phyloP scores from a whole-genome alignment of 2,888 invertebrate species.

The Mythimna vitellina region DNA sequence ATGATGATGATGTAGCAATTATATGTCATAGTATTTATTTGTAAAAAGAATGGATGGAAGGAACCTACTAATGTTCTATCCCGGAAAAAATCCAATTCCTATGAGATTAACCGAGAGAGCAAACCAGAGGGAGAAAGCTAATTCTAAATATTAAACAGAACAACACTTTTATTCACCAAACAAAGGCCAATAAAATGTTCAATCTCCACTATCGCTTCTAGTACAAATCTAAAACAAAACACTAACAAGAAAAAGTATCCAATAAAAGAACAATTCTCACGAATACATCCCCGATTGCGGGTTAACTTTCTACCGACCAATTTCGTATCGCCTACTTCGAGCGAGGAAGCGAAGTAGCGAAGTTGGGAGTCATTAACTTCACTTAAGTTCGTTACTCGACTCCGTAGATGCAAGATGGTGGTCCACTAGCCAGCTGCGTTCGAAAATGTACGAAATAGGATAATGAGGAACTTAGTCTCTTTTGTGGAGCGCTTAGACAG shows the following conservation, averaged over 20 bases:
- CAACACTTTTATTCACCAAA: constrained; percentile 14
- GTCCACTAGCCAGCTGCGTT: constrained; percentile 73
- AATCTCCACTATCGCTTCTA: constrained; percentile 43
- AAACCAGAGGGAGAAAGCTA: neutral
- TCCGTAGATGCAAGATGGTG: constrained; percentile 68
- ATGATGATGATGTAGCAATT: too few relatives aligned
- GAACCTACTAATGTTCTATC: neutral
- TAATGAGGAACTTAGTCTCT: constrained; percentile 69
- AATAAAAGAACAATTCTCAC: constrained; percentile 68
- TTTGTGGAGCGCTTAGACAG: constrained; percentile 36
- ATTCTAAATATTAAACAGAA: constrained; percentile 10
- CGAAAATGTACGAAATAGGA: constrained; percentile 74
- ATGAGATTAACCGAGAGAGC: neutral
- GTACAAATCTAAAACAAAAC: constrained; percentile 58
- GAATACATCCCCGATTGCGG: constrained; percentile 75
- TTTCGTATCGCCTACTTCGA: constrained; percentile 72
- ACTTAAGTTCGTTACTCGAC: constrained; percentile 77
- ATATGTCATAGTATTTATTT: too few relatives aligned
- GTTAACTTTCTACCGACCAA: constrained; percentile 76
- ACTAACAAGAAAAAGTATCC: constrained; percentile 62
- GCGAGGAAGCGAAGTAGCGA: constrained; percentile 67
- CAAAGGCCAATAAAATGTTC: constrained; percentile 46
- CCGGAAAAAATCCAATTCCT: neutral
- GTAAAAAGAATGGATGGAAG: too few relatives aligned
- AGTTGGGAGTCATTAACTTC: constrained; percentile 82